phyloP scores from a whole-genome alignment of 2,113 vertebrate genomes.

The Bambusicola thoracicus region DNA sequence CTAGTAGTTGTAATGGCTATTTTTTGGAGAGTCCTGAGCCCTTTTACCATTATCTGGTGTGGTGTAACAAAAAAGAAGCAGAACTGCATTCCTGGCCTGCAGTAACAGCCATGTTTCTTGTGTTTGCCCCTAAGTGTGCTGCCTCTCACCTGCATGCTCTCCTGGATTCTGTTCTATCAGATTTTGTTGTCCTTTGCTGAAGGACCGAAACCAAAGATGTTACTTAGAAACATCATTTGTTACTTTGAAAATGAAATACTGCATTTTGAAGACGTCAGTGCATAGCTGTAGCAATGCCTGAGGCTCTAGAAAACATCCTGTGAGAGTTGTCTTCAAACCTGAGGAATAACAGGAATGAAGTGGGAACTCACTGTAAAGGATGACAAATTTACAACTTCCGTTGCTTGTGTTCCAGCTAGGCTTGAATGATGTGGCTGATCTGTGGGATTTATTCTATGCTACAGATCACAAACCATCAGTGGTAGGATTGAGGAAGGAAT shows the following conservation, averaged over 20 bases:
- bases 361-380: background rate
- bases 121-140: background rate
- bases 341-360: background rate
- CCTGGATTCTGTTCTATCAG: background rate
- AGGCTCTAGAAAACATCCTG: background rate
- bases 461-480: background rate
- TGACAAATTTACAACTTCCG: background rate
- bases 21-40: background rate
- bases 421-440: background rate
- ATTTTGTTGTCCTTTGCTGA: background rate
- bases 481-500: background rate
- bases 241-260: background rate
- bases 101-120: background rate
- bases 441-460: background rate
- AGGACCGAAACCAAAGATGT: background rate
- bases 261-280: background rate
- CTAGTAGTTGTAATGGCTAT: background rate
- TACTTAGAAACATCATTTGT: background rate
- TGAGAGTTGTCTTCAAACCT: background rate
- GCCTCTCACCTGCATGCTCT: background rate
- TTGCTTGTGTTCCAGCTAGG: background rate
- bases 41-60: background rate
- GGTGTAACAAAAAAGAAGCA: background rate
- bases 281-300: background rate
- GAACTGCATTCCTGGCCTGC: background rate